Conservation (phyloP, 2,113 vertebrate species). For the Bos javanicus region DNA sequence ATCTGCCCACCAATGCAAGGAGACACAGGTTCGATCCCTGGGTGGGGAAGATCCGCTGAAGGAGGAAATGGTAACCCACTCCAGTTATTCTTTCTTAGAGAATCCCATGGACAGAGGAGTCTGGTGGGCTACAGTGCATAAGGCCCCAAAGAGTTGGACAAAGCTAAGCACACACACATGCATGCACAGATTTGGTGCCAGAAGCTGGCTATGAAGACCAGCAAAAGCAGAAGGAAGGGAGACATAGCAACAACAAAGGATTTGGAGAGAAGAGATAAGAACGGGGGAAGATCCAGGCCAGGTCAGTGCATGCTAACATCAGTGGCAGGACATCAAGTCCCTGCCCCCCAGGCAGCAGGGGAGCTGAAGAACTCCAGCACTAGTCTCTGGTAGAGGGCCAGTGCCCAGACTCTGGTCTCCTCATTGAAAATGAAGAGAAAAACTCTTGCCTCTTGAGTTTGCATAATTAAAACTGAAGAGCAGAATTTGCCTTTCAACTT, state of each 20-base stretch:
- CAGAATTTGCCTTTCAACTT: background rate
- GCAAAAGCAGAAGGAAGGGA: background rate
- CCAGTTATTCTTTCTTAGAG: background rate
- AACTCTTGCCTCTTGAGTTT: background rate
- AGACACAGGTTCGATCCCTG: background rate
- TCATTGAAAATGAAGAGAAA: background rate
- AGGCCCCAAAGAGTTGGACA: background rate
- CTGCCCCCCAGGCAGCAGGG: fast-evolving
- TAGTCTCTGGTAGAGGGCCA: background rate
- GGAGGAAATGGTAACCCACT: background rate
- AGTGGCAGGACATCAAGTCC: background rate
- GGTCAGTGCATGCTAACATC: background rate
- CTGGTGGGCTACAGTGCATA: background rate
- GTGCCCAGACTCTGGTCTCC: background rate
- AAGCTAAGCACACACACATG: background rate
- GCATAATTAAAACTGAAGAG: slow-evolving; percentile 3
- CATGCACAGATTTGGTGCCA: background rate
- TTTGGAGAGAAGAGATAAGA: background rate
- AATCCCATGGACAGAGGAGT: background rate
- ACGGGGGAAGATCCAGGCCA: background rate
- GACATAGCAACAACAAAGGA: background rate
- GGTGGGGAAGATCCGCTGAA: background rate
- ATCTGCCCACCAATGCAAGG: background rate
- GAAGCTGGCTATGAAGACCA: background rate
- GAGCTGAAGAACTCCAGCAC: background rate